Conservation (phyloP, 2,888 invertebrate species). For the Scaptomyza flava region DNA sequence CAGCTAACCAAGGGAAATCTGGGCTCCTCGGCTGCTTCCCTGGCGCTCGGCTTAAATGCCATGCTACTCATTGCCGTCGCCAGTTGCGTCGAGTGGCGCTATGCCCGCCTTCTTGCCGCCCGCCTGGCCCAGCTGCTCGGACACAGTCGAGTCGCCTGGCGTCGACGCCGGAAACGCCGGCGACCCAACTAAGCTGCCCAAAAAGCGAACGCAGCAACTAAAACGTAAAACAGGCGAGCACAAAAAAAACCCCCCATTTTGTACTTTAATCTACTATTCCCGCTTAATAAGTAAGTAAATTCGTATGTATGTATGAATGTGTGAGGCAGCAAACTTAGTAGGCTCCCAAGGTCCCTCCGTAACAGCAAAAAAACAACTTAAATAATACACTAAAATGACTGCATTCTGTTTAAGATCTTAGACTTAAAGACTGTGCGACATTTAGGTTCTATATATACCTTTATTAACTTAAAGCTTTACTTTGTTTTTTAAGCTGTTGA, state of each 20-base stretch:
- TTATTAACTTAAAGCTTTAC: no score
- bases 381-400: neutral
- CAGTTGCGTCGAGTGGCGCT: constrained; percentile 70
- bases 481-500: no score
- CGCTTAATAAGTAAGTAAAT: constrained; percentile 54
- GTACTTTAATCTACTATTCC: constrained; percentile 41
- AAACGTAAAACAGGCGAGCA: neutral
- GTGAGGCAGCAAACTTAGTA: neutral
- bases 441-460: neutral
- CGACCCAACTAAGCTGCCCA: constrained; percentile 41
- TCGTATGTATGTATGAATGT: constrained; percentile 8
- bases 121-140: constrained; percentile 54
- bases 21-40: constrained; percentile 85
- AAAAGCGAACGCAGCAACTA: neutral
- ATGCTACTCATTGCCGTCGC: constrained; percentile 79
- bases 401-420: neutral
- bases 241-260: constrained; percentile 11
- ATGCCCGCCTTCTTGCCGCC: constrained; percentile 46
- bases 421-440: neutral
- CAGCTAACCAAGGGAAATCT: constrained; percentile 88
- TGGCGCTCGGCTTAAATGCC: constrained; percentile 79
- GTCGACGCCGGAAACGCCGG: constrained; percentile 64
- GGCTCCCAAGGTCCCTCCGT: neutral
- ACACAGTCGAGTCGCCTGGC: constrained; percentile 59
- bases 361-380: neutral